Conservation (phyloP, 37 sponge, comb jelly and placozoan genomes). For the Halisarca cf. caerulea region DNA sequence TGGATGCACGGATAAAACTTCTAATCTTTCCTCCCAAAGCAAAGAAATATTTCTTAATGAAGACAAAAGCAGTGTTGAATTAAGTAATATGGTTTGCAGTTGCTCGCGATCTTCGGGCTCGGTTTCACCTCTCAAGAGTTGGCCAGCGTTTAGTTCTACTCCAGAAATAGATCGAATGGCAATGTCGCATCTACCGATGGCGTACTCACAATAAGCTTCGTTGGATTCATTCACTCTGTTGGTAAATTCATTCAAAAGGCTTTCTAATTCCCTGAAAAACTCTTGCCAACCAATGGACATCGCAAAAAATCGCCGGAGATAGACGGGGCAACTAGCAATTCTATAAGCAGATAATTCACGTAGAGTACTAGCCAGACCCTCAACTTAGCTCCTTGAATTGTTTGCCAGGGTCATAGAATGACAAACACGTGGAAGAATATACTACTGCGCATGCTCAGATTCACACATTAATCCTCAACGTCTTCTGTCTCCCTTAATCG, state of each 20-base stretch:
- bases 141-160: conserved; percentile 15
- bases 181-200: conserved; percentile 8
- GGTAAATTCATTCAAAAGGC: conserved; percentile 10
- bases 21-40: conserved; percentile 17
- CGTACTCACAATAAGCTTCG: conserved; percentile 1
- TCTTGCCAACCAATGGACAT: too few relatives aligned
- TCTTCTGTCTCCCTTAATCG: too few relatives aligned
- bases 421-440: too few relatives aligned
- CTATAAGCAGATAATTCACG: too few relatives aligned
- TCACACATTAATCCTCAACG: too few relatives aligned
- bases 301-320: too few relatives aligned
- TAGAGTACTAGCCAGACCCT: too few relatives aligned
- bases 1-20: not conserved
- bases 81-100: not conserved
- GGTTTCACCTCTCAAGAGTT: not conserved
- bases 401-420: too few relatives aligned
- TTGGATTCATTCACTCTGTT: not conserved
- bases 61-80: not conserved
- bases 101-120: conserved; percentile 1
- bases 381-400: too few relatives aligned
- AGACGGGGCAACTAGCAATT: too few relatives aligned
- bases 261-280: too few relatives aligned
- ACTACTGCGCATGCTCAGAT: too few relatives aligned
- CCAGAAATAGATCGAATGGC: conserved; percentile 22
- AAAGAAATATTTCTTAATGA: conserved; percentile 1